These are phyloP conservation scores for Micronycteris hirsuta DNA, from an alignment of 2,113 vertebrate genomes.

Conservation along the genomic window DNA sequence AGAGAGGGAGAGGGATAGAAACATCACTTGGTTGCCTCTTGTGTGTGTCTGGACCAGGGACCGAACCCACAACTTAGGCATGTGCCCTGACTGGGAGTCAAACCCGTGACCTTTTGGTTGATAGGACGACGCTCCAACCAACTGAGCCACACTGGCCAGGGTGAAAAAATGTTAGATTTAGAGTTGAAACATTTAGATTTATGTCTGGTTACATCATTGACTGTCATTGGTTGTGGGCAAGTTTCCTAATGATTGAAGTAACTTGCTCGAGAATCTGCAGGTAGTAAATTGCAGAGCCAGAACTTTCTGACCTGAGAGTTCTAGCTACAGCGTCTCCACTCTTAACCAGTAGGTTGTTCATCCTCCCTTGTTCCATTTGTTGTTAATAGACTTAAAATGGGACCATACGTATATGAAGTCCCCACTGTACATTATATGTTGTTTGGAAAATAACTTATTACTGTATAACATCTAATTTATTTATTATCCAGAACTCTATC, in stretches of 20 bases:
- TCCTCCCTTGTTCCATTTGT: not conserved
- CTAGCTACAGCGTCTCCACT: not conserved
- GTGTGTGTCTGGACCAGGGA: too few relatives aligned
- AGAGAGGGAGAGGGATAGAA: too few relatives aligned
- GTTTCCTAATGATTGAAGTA: not conserved
- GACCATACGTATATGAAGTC: not conserved
- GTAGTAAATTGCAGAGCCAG: not conserved
- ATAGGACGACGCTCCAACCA: too few relatives aligned
- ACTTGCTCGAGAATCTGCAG: not conserved
- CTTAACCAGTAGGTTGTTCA: not conserved
- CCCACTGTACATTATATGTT: not conserved
- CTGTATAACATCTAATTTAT: not conserved
- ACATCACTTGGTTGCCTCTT: too few relatives aligned
- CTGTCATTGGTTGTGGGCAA: not conserved
- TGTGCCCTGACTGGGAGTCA: too few relatives aligned
- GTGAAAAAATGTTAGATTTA: not conserved
- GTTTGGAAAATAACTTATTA: not conserved
- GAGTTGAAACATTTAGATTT: slow-evolving; percentile 1
- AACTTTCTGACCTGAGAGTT: not conserved
- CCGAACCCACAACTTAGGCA: too few relatives aligned
- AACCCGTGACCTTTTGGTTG: too few relatives aligned
- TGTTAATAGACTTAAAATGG: not conserved
- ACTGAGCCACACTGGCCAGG: too few relatives aligned
- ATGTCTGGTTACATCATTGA: not conserved
- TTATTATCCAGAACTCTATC: not conserved